Conservation (phyloP, 2,113 vertebrate genomes). For the Eleginops maclovinus region DNA sequence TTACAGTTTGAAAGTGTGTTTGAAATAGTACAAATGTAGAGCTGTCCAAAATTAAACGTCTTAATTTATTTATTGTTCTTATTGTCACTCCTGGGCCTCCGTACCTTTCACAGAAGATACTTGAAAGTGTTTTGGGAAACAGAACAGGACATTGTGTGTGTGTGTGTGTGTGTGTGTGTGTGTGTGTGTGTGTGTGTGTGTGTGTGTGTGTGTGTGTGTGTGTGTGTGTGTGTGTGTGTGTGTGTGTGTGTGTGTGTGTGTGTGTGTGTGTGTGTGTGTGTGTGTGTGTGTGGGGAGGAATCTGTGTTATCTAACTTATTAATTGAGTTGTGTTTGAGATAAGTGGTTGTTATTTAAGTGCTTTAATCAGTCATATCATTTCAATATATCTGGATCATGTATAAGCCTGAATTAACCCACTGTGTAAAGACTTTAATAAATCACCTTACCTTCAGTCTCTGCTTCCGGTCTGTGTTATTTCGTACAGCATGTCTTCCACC, state of each 20-base stretch:
- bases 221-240: slow-evolving; percentile 27
- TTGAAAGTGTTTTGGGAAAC: slow-evolving; percentile 67
- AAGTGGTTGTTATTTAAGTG: slow-evolving; percentile 60
- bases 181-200: slow-evolving; percentile 18
- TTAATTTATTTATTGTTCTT: too few species aligned
- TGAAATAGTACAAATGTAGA: too few species aligned
- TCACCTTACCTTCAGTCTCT: slow-evolving; percentile 34
- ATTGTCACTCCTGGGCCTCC: too few species aligned
- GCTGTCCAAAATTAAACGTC: too few species aligned
- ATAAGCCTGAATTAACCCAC: slow-evolving; percentile 52
- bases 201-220: slow-evolving; percentile 4
- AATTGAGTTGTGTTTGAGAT: slow-evolving; percentile 29
- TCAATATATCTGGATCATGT: slow-evolving; percentile 53
- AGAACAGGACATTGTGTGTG: slow-evolving; percentile 35
- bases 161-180: slow-evolving; percentile 31
- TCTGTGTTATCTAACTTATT: slow-evolving; percentile 44
- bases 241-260: slow-evolving; percentile 24
- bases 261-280: background rate
- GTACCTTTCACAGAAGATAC: slow-evolving; percentile 59
- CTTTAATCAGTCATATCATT: slow-evolving; percentile 46
- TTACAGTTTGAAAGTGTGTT: too few species aligned
- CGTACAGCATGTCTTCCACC: background rate
- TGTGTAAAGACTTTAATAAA: slow-evolving; percentile 74
- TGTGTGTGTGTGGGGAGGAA: background rate
- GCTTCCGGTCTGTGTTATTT: background rate